phyloP scores from a whole-genome alignment of 2,888 invertebrate species.

The Chirona hameri region DNA sequence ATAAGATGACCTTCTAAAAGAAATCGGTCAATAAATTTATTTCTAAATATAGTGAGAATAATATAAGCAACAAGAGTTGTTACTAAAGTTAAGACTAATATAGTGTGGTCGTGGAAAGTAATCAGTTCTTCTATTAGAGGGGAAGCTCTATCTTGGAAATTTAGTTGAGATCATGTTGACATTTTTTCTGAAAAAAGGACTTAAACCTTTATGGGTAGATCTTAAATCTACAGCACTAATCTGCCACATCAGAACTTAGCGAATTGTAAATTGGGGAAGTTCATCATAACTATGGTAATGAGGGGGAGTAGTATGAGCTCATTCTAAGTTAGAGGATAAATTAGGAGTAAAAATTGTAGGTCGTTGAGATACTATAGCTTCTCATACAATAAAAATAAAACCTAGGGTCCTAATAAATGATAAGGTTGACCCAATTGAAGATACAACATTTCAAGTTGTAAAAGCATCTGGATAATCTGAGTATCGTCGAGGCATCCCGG shows the following conservation, averaged over 20 bases:
- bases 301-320: slow-evolving; percentile 39
- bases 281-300: slow-evolving; percentile 41
- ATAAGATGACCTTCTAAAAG: slow-evolving; percentile 40
- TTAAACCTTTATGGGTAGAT: slow-evolving; percentile 30
- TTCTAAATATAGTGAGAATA: slow-evolving; percentile 34
- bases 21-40: slow-evolving; percentile 31
- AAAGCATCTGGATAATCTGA: slow-evolving; percentile 67
- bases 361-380: slow-evolving; percentile 56
- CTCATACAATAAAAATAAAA: slow-evolving; percentile 61
- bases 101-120: slow-evolving; percentile 44
- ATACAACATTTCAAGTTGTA: slow-evolving; percentile 63
- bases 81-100: slow-evolving; percentile 42
- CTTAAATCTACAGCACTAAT: slow-evolving; percentile 40
- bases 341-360: slow-evolving; percentile 53
- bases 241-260: slow-evolving; percentile 38
- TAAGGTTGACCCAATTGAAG: slow-evolving; percentile 63
- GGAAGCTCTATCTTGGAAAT: slow-evolving; percentile 43
- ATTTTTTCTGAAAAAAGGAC: slow-evolving; percentile 36
- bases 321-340: slow-evolving; percentile 56
- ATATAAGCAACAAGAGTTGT: slow-evolving; percentile 41
- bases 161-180: slow-evolving; percentile 41
- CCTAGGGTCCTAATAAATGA: slow-evolving; percentile 58
- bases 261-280: slow-evolving; percentile 34
- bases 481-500: slow-evolving; percentile 71
- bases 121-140: slow-evolving; percentile 43